phyloP scores from a whole-genome alignment of 2,888 invertebrate genomes.

The Habroteleia sp. region DNA sequence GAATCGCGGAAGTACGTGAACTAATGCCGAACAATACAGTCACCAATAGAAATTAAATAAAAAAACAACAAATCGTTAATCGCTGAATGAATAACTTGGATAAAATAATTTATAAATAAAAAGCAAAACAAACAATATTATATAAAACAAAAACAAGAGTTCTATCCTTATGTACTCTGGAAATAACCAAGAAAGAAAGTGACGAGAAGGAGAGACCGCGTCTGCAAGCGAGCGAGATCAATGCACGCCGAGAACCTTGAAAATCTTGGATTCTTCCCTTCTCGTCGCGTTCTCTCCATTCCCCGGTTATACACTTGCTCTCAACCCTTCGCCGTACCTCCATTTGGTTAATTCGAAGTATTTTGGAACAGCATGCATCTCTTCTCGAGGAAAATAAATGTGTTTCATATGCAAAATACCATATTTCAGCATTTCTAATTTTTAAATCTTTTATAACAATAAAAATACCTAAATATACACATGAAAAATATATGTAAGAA shows the following conservation, averaged over 20 bases:
- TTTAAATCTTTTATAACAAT: no score
- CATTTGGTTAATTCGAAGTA: slow-evolving; percentile 34
- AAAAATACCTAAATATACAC: no score
- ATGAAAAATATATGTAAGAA: no score
- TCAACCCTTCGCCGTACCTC: slow-evolving; percentile 30
- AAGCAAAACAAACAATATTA: slow-evolving; percentile 7
- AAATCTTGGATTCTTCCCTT: slow-evolving; percentile 65
- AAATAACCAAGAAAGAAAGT: slow-evolving; percentile 28
- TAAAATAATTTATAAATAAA: no score
- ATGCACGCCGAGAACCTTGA: slow-evolving; percentile 80
- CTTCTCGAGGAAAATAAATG: no score
- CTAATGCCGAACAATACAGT: slow-evolving; percentile 31
- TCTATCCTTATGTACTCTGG: no score
- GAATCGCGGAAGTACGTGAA: slow-evolving; percentile 71
- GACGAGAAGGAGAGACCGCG: slow-evolving; percentile 68
- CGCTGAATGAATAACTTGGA: no score
- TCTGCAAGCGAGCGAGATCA: slow-evolving; percentile 80
- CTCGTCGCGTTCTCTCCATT: slow-evolving; percentile 28
- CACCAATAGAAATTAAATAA: slow-evolving; percentile 10
- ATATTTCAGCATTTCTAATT: no score
- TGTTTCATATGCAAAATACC: no score
- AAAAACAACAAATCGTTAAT: slow-evolving; percentile 9
- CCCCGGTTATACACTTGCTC: slow-evolving; percentile 24
- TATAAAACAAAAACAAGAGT: no score
- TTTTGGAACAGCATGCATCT: slow-evolving; percentile 20